Evolutionary conservation across 2,113 vertebrate genomes (phyloP).

Genomic region (Nothoprocta perdicaria): DNA sequence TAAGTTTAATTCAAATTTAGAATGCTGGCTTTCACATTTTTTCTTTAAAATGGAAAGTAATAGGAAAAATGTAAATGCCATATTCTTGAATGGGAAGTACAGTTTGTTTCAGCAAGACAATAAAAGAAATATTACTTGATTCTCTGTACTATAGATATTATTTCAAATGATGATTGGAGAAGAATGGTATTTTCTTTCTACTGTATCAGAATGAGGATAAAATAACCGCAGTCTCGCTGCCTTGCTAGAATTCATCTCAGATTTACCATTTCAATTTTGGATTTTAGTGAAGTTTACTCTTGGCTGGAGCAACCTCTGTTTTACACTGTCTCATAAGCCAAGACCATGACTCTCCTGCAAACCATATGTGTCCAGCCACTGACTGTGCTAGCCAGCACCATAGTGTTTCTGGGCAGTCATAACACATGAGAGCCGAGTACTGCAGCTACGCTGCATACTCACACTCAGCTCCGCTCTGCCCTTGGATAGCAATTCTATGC

Average conservation of each 20-base stretch:
- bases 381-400: background rate
- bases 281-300: background rate
- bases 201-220: background rate
- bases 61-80: background rate
- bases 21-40: background rate
- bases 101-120: background rate
- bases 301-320: background rate
- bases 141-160: background rate
- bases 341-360: background rate
- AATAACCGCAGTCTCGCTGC: background rate
- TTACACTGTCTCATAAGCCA: background rate
- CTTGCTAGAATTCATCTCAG: background rate
- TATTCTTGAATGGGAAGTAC: background rate
- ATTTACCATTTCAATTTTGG: background rate
- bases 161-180: background rate
- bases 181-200: background rate
- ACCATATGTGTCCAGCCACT: background rate
- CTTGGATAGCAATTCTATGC: background rate
- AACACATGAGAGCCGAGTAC: background rate
- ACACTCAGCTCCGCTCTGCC: background rate
- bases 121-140: background rate
- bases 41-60: background rate
- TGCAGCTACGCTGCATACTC: background rate
- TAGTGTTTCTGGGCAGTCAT: background rate
- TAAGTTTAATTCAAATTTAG: background rate